Conservation (phyloP, 2,888 invertebrate genomes). For the Amblyteles armatorius region DNA sequence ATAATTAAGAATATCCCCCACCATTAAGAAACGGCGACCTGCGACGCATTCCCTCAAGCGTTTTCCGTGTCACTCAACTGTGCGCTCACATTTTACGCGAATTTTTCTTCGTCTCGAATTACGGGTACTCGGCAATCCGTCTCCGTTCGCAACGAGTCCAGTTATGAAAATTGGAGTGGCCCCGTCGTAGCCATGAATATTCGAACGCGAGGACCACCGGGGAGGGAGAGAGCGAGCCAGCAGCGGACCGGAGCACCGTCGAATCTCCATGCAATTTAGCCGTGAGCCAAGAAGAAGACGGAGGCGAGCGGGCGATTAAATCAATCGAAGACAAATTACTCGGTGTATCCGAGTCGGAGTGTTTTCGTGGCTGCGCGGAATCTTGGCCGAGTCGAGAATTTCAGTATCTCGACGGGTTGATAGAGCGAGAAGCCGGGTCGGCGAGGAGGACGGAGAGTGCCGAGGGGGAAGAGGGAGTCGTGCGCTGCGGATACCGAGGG, state of each 20-base stretch:
- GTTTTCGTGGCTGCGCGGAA: constrained; percentile 54
- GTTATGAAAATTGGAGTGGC: constrained; percentile 67
- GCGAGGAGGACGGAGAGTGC: background rate
- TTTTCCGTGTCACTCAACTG: background rate
- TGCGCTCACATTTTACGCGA: background rate
- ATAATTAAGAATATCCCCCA: too few relatives aligned
- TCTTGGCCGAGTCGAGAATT: constrained; percentile 56
- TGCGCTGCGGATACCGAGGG: constrained; percentile 41
- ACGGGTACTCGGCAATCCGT: constrained; percentile 57
- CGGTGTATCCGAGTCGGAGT: constrained; percentile 48
- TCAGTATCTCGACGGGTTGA: constrained; percentile 42
- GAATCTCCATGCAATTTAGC: constrained; percentile 67
- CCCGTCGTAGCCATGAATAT: constrained; percentile 63
- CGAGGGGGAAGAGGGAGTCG: constrained; percentile 14
- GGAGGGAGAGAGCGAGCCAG: constrained; percentile 2
- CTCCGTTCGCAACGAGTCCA: constrained; percentile 63
- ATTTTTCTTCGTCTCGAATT: constrained; percentile 44
- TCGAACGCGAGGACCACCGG: constrained; percentile 42
- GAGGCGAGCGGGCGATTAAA: constrained; percentile 63
- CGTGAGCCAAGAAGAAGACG: constrained; percentile 38
- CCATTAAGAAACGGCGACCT: too few relatives aligned
- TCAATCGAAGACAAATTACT: constrained; percentile 68
- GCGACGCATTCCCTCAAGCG: too few relatives aligned
- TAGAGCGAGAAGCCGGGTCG: constrained; percentile 11
- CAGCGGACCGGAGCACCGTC: background rate